Evolutionary conservation across 1,140 invertebrate genomes (phyloP), one percentile per base, ranked within the genome.

Genomic region (Nixonia krombeini): DNA sequence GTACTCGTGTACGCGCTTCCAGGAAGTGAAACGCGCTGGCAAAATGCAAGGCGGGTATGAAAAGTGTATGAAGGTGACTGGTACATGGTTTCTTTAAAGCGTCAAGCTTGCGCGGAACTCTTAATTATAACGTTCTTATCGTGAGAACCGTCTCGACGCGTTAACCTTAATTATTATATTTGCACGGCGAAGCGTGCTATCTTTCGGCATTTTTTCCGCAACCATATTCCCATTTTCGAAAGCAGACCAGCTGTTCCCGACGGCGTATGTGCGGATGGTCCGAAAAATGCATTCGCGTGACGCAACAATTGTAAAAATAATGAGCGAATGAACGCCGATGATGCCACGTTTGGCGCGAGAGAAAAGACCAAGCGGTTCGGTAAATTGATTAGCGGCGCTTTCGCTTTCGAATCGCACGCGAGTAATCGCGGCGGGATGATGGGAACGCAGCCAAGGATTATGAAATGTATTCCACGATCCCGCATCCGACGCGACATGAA

Each of bases 341-440:
- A 28, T 28, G 5, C n/a, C 26, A 28, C 26, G 26, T 28, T 28
- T 28, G 26, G 26, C 26, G 26, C n/a, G 6, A 12, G 15, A 37
- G 9, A 52, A 53, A 53, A 50, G 45, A n/a, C n/a, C n/a, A n/a
- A n/a, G n/a, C n/a, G n/a, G n/a, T n/a, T n/a, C 35, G 15, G 42
- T 41, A 56, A 61, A 56, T 68, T 65, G 70, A 68, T 64, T 72
- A 40, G 58, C 53, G 35, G 50, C 50, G 59, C 69, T 68, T 72
- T 65, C 64, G 65, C 70, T 72, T 72, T 72, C 45, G 49, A 57
- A 65, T 58, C 52, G 41, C 45, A 53, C 53, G 52, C 31, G 18
- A 26, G 58, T 61, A 68, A 68, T 72, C 69, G 52, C 57, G 64
- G n/a, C n/a, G n/a, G n/a, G n/a, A 17, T 56, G 70, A 64, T 72